Evolutionary conservation across 2,888 invertebrate genomes (phyloP), one percentile per base, ranked within the genome.

Genomic region (Limnephilus auricula): DNA sequence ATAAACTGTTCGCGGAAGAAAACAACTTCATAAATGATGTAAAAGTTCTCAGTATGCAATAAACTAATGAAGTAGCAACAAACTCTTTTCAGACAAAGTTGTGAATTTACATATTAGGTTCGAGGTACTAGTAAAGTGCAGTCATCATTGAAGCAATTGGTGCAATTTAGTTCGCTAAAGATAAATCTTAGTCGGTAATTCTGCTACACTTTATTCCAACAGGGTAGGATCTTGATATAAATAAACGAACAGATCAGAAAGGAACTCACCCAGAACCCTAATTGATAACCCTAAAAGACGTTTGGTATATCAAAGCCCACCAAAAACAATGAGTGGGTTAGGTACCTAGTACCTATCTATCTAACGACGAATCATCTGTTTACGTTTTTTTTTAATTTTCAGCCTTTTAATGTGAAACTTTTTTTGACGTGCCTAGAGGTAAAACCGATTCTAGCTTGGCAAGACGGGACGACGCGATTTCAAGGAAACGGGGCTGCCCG

Each of bases 181-280:
- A 83, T 88, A 91, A 88, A 91, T 91, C 89, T 84, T 50, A 89
- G 87, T 84, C 80, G 84, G 79, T 82, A 90, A 92, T 91, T 91
- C 91, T 92, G 92, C 92, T 80, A 86, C 85, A 40, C 87, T 90
- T 90, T 90, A 84, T 90, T 88, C 34, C 10, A 31, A 31, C 82
- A 82, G 82, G 82, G 82, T 25, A 18, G 82, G 32, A 82, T 10
- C 82, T 82, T 32, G 34, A 65, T 25, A 65, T 65, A 25, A 65
- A 25, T 65, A 65, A 25, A 25, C 6, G 6, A 65, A 65, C 50
- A 65, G 25, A 5, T 18, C 18, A 50, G 50, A 65, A 65, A 65
- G 50, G 4, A 65, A 18, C 50, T 18, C 50, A 25, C 0, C 18
- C 50, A 1, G 25, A 65, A 18, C 50, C 50, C 1, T 65, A 65